phyloP scores from a whole-genome alignment of 2,888 invertebrate species.

The Eupithecia abbreviata region DNA sequence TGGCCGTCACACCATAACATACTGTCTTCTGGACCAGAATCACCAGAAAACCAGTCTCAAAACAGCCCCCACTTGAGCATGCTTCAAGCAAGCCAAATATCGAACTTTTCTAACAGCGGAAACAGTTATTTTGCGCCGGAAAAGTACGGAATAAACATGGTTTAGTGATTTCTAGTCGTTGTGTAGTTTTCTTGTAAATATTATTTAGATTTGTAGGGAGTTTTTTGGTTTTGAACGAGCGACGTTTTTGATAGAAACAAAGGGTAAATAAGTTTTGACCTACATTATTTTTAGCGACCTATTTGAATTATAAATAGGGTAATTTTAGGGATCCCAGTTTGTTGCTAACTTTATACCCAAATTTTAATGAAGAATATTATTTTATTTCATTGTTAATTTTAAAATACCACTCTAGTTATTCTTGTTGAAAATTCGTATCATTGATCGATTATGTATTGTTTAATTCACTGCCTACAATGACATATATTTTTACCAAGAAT shows the following conservation, averaged over 20 bases:
- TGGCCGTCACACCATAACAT: constrained; percentile 80
- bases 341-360: background rate
- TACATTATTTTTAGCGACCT: background rate
- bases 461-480: constrained; percentile 13
- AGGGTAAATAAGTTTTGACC: background rate
- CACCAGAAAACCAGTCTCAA: constrained; percentile 77
- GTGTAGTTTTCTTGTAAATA: constrained; percentile 56
- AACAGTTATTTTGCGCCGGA: constrained; percentile 81
- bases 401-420: constrained; percentile 23
- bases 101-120: constrained; percentile 81
- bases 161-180: constrained; percentile 76
- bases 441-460: constrained; percentile 17
- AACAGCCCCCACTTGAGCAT: constrained; percentile 77
- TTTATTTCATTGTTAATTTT: background rate
- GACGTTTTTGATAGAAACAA: constrained; percentile 17
- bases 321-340: constrained; percentile 5
- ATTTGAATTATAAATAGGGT: background rate
- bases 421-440: constrained; percentile 34
- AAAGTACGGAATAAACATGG: constrained; percentile 83
- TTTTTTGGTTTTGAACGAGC: constrained; percentile 40
- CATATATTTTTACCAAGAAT: constrained; percentile 35
- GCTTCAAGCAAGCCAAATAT: constrained; percentile 79
- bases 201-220: constrained; percentile 33
- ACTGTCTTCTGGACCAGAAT: constrained; percentile 74
- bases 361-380: background rate